Percentiles rank a stretch among this genome's conserved stretches.
These are phyloP conservation scores for Carassius carassius DNA, from an alignment of 2,113 vertebrate species.

Conservation along the genomic window DNA sequence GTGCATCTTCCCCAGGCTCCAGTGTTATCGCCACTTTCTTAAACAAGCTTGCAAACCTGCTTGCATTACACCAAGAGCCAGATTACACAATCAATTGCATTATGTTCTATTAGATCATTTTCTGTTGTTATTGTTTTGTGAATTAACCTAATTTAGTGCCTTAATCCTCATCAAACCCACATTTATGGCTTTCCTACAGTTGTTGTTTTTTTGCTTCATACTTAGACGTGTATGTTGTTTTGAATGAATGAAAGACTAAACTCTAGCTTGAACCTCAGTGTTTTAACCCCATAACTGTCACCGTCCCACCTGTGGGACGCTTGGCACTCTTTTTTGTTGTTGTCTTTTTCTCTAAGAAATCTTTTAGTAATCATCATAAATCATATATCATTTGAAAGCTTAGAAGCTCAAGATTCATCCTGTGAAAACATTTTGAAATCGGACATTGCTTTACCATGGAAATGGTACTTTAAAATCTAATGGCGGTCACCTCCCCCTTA, in stretches of 20 bases:
- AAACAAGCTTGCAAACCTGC: constrained; percentile 2
- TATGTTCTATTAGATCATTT: constrained; percentile 25
- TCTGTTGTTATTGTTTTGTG: constrained; percentile 7
- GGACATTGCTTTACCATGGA: too few relatives aligned
- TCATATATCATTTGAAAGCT: too few relatives aligned
- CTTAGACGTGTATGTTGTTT: neutral
- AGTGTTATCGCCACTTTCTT: constrained; percentile 2
- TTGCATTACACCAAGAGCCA: neutral
- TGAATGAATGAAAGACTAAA: neutral
- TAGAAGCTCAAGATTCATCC: too few relatives aligned
- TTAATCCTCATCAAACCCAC: neutral
- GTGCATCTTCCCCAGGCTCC: neutral
- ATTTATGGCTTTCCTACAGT: constrained; percentile 4
- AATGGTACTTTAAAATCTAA: too few relatives aligned
- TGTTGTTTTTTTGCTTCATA: neutral
- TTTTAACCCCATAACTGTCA: too few relatives aligned
- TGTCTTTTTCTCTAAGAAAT: too few relatives aligned
- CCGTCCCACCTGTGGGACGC: too few relatives aligned
- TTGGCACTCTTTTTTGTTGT: too few relatives aligned
- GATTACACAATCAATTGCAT: constrained; percentile 36
- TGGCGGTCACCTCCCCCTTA: too few relatives aligned
- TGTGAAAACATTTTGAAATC: too few relatives aligned
- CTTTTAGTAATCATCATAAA: too few relatives aligned
- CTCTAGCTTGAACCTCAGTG: neutral
- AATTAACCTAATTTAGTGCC: constrained; percentile 14